Percentiles rank a stretch among this genome's conserved stretches.
These are phyloP conservation scores for Mythimna ferrago DNA, from an alignment of 2,888 invertebrate species.

Conservation along the genomic window DNA sequence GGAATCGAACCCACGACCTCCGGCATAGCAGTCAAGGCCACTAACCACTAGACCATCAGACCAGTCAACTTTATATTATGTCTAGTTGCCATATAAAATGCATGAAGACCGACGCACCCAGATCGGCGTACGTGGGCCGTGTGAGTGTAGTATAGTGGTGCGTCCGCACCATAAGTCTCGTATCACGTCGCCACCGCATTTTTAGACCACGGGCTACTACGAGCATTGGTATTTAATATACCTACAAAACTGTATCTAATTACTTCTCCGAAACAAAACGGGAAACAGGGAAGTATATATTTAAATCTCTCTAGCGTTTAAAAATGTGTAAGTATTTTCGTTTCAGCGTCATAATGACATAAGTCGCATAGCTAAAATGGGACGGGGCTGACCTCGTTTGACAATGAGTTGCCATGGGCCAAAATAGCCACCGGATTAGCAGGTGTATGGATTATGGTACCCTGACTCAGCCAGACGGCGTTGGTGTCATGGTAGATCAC, in stretches of 20 bases:
- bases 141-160: too few species aligned
- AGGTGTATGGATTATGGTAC: neutral
- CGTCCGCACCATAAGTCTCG: neutral
- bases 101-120: too few species aligned
- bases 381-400: constrained; percentile 12
- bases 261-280: constrained; percentile 34
- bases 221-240: neutral
- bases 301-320: constrained; percentile 28
- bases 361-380: constrained; percentile 32
- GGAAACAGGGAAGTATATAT: constrained; percentile 39
- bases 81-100: too few species aligned
- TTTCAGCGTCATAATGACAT: constrained; percentile 32
- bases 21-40: too few species aligned
- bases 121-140: too few species aligned
- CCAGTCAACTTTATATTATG: too few species aligned
- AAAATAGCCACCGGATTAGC: constrained; percentile 12
- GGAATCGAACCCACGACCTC: too few species aligned
- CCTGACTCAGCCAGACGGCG: neutral
- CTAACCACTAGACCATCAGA: too few species aligned
- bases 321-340: constrained; percentile 28
- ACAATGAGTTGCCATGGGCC: constrained; percentile 12
- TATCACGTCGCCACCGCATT: constrained; percentile 4
- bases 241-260: constrained; percentile 19
- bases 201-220: neutral
- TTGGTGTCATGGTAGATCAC: neutral